These are phyloP conservation scores for Gambusia holbrooki DNA, from an alignment of 2,113 vertebrate species.

Conservation along the genomic window DNA sequence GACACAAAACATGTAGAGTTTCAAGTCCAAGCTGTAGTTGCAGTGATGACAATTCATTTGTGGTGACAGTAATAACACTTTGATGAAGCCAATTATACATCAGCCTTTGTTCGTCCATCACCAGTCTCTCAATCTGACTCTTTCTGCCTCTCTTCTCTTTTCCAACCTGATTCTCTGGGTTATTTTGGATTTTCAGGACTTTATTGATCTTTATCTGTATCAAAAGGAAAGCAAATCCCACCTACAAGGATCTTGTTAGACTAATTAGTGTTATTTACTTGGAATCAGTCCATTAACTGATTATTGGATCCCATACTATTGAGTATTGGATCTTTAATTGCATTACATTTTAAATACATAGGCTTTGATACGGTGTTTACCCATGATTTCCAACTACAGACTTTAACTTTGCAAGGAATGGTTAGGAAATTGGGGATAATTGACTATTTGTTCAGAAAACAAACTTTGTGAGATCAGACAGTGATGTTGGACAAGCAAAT, in stretches of 20 bases:
- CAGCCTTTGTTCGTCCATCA: slow-evolving; percentile 29
- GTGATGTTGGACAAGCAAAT: too few species aligned
- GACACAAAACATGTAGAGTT: slow-evolving; percentile 55
- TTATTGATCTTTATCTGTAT: slow-evolving; percentile 6
- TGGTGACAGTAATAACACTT: slow-evolving; percentile 61
- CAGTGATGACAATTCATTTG: slow-evolving; percentile 32
- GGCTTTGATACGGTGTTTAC: too few species aligned
- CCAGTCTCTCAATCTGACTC: not conserved
- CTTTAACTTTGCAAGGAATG: too few species aligned
- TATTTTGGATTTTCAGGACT: slow-evolving; percentile 26
- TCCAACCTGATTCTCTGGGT: slow-evolving; percentile 1
- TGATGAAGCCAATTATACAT: slow-evolving; percentile 63
- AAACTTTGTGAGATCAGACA: too few species aligned
- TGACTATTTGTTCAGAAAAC: too few species aligned
- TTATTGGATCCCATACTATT: too few species aligned
- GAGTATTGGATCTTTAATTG: too few species aligned
- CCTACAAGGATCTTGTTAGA: slow-evolving; percentile 8
- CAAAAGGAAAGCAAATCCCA: not conserved
- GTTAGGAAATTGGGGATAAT: too few species aligned
- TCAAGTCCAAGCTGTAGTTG: slow-evolving; percentile 26
- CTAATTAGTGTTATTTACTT: not conserved
- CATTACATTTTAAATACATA: too few species aligned
- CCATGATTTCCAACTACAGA: too few species aligned
- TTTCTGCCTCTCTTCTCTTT: slow-evolving; percentile 7
- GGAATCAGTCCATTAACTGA: not conserved